phyloP scores from a whole-genome alignment of 2,113 vertebrate genomes.

The Dasyornis broadbenti region DNA sequence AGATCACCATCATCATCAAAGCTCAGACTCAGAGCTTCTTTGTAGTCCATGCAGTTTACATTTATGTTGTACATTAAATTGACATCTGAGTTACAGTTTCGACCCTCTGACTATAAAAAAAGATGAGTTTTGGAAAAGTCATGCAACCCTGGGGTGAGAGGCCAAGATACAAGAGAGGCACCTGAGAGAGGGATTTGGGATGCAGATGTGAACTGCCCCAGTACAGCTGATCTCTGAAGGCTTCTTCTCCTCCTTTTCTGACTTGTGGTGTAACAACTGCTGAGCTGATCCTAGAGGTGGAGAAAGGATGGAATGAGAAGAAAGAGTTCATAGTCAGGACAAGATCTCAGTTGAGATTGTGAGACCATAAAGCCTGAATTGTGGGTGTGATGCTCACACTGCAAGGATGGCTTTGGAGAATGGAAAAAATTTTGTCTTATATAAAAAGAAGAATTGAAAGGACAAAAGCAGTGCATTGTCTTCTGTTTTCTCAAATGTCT shows the following conservation, averaged over 20 bases:
- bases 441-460: neutral
- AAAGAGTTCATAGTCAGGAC: neutral
- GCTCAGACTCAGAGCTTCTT: neutral
- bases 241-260: neutral
- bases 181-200: neutral
- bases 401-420: neutral
- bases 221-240: neutral
- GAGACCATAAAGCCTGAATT: neutral
- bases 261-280: neutral
- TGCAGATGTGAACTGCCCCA: neutral
- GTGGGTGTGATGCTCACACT: fast-evolving
- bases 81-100: neutral
- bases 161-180: neutral
- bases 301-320: neutral
- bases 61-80: neutral
- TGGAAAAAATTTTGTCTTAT: neutral
- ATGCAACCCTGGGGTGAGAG: neutral
- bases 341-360: neutral
- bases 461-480: neutral
- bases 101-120: neutral
- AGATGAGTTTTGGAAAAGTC: neutral
- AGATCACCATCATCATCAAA: neutral
- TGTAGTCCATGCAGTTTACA: neutral
- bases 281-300: neutral
- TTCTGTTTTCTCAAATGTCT: neutral